A percentile compares a stretch with the other conserved stretches of the same genome.
Evolutionary conservation across 2,888 invertebrate species (phyloP).

Genomic region (Polyommatus iphigenia): DNA sequence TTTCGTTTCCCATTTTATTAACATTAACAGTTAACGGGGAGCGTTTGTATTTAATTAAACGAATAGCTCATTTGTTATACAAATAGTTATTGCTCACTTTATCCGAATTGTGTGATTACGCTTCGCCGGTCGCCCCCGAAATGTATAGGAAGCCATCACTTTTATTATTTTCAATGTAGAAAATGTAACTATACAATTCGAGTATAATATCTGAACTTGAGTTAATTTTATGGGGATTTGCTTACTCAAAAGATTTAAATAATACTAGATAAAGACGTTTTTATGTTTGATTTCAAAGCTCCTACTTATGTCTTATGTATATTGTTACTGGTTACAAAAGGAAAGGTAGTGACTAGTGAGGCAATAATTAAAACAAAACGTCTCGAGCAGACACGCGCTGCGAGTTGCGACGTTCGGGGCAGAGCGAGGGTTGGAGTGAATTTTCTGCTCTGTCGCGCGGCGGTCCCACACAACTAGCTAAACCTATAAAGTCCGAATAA

Average conservation of each 20-base stretch:
- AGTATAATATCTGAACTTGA: not conserved
- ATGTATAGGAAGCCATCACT: not conserved
- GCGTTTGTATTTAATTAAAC: slow-evolving; percentile 55
- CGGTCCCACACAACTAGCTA: slow-evolving; percentile 57
- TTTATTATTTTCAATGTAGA: not conserved
- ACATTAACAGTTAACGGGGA: slow-evolving; percentile 64
- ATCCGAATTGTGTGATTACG: slow-evolving; percentile 5
- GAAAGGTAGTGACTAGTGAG: slow-evolving; percentile 16
- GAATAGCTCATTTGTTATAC: slow-evolving; percentile 42
- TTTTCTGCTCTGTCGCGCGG: slow-evolving; percentile 66
- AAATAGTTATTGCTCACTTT: slow-evolving; percentile 30
- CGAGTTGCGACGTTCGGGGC: slow-evolving; percentile 61
- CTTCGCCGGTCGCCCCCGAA: not conserved
- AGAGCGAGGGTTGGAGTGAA: slow-evolving; percentile 65
- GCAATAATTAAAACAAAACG: slow-evolving; percentile 30
- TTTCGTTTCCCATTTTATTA: slow-evolving; percentile 74
- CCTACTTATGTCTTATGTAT: no score
- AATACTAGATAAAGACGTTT: not conserved
- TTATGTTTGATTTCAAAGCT: not conserved
- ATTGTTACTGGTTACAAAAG: not conserved
- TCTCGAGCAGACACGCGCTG: slow-evolving; percentile 49
- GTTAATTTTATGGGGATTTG: not conserved
- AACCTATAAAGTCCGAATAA: slow-evolving; percentile 41
- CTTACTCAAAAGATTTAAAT: not conserved
- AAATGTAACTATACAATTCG: no score